These are phyloP conservation scores for Cremastobaeus sp. DNA, from an alignment of 2,888 invertebrate genomes.

Conservation along the genomic window DNA sequence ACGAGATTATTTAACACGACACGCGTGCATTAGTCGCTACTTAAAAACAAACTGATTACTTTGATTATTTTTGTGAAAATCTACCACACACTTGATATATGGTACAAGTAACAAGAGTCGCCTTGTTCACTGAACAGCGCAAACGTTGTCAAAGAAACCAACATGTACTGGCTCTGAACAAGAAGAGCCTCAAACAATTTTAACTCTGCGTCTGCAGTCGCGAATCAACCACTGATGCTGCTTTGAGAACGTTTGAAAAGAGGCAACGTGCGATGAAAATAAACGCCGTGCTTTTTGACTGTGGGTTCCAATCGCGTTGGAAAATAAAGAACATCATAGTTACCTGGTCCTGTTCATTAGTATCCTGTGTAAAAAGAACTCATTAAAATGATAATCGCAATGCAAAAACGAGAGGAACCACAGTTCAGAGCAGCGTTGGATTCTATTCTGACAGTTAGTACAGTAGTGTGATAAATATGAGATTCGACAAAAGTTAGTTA, in stretches of 20 bases:
- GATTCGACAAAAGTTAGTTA: too few relatives aligned
- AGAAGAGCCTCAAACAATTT: too few relatives aligned
- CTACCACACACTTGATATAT: constrained; percentile 44
- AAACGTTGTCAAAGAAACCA: constrained; percentile 45
- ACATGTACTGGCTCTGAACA: too few relatives aligned
- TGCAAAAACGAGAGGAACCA: constrained; percentile 23
- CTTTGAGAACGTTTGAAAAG: constrained; percentile 34
- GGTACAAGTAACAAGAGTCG: constrained; percentile 35
- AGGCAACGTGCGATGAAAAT: constrained; percentile 17
- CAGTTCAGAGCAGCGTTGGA: too few relatives aligned
- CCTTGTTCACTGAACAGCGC: constrained; percentile 15
- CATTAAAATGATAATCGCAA: constrained; percentile 22
- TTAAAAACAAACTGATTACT: constrained; percentile 43
- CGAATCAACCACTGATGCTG: too few relatives aligned
- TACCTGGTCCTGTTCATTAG: constrained; percentile 39
- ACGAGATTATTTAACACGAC: constrained; percentile 60
- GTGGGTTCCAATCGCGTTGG: constrained; percentile 19
- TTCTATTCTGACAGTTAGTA: too few relatives aligned
- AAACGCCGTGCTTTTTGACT: constrained; percentile 26
- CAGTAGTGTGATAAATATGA: too few relatives aligned
- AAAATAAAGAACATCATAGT: constrained; percentile 27
- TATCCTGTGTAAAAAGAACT: constrained; percentile 32
- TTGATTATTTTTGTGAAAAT: constrained; percentile 37
- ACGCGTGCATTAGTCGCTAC: constrained; percentile 39
- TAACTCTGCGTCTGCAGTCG: too few relatives aligned